phyloP scores from a whole-genome alignment of 2,113 vertebrate genomes.

The Perccottus glenii region DNA sequence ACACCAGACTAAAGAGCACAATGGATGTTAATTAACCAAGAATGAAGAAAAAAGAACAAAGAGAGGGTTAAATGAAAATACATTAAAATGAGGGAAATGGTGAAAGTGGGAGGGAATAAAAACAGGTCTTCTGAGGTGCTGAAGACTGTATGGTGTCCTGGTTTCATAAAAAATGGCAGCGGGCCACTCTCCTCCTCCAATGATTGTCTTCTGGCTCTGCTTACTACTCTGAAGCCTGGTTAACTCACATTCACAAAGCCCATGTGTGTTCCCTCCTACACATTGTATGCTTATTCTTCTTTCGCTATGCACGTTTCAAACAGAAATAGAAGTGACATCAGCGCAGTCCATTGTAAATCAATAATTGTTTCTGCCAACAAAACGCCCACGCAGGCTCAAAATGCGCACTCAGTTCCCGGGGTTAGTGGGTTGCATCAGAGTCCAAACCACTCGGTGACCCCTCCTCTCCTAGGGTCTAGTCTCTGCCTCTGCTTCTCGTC shows the following conservation, averaged over 20 bases:
- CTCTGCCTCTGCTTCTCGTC: slow-evolving; percentile 81
- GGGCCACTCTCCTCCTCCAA: slow-evolving; percentile 57
- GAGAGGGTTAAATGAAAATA: slow-evolving; percentile 9
- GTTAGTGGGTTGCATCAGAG: slow-evolving; percentile 76
- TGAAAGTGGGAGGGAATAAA: slow-evolving; percentile 23
- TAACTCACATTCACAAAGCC: slow-evolving; percentile 40
- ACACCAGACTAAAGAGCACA: neutral
- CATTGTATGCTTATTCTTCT: slow-evolving; percentile 45
- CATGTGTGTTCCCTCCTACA: slow-evolving; percentile 43
- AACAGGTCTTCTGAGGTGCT: slow-evolving; percentile 70
- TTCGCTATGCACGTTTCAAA: slow-evolving; percentile 40
- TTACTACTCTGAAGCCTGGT: slow-evolving; percentile 42
- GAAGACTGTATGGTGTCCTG: slow-evolving; percentile 53
- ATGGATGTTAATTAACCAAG: slow-evolving; percentile 10
- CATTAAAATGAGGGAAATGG: slow-evolving; percentile 5
- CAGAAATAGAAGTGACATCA: slow-evolving; percentile 61
- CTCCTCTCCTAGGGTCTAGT: slow-evolving; percentile 85
- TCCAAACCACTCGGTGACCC: slow-evolving; percentile 90
- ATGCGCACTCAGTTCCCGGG: slow-evolving; percentile 5
- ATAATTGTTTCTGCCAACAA: slow-evolving; percentile 33
- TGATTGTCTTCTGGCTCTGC: slow-evolving; percentile 52
- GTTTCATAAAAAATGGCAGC: slow-evolving; percentile 57
- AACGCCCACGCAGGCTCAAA: slow-evolving; percentile 13
- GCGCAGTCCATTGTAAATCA: slow-evolving; percentile 38
- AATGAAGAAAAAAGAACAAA: slow-evolving; percentile 10